Conservation (phyloP, 2,113 vertebrate genomes). For the Alosa alosa region DNA sequence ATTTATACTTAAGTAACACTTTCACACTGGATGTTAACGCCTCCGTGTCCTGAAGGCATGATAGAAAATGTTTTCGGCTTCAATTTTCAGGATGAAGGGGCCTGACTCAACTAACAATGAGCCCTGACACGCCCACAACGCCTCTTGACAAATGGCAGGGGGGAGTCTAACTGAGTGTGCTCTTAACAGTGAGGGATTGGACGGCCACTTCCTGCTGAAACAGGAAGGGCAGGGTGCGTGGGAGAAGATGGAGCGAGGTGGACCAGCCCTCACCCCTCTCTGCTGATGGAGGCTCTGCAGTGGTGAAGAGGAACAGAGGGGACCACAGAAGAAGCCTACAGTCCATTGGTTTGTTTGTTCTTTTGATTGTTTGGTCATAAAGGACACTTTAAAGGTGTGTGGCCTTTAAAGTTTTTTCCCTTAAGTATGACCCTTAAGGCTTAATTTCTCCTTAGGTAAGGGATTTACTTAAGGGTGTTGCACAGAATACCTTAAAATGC, state of each 20-base stretch:
- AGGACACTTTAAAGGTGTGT: too few species aligned
- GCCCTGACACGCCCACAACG: background rate
- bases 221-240: conserved; percentile 25
- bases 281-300: background rate
- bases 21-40: background rate
- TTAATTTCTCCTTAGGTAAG: too few species aligned
- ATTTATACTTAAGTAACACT: background rate
- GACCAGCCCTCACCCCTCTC: background rate
- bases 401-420: too few species aligned
- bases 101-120: background rate
- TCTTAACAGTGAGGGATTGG: background rate
- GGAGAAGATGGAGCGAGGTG: background rate
- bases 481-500: too few species aligned
- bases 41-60: background rate
- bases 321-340: background rate
- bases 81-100: background rate
- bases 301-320: background rate
- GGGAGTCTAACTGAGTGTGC: background rate
- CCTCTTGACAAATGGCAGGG: background rate
- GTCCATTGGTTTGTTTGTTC: background rate
- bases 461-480: too few species aligned
- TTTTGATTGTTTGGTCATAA: background rate
- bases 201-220: conserved; percentile 24
- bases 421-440: too few species aligned
- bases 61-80: background rate